A percentile compares a stretch with the other conserved stretches of the same genome.
Evolutionary conservation across 2,888 invertebrate genomes (phyloP).

Genomic region (Adineta ricciae): DNA sequence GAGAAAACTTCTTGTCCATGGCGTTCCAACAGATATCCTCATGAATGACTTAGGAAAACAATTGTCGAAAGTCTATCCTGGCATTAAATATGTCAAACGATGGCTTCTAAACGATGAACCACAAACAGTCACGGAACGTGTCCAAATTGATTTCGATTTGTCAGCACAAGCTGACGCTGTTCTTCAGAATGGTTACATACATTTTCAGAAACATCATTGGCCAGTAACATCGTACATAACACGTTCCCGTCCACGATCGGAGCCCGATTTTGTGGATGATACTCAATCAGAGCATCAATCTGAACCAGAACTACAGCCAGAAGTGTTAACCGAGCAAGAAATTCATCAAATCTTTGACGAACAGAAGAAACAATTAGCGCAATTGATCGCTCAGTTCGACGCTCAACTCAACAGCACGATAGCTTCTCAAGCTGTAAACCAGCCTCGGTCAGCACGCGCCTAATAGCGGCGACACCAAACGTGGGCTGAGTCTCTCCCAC

Average conservation of each 20-base stretch:
- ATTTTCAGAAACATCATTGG: not conserved
- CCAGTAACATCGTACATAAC: not conserved
- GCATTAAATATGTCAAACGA: not conserved
- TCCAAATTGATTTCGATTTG: not conserved
- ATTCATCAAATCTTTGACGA: not conserved
- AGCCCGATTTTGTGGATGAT: not conserved
- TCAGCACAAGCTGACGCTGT: not conserved
- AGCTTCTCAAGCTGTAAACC: too few species aligned
- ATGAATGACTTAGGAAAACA: not conserved
- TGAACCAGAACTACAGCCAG: too few species aligned
- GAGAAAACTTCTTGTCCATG: not conserved
- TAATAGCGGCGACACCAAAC: too few species aligned
- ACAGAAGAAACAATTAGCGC: too few species aligned
- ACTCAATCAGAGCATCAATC: not conserved
- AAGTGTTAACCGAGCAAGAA: not conserved
- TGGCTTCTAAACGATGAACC: not conserved
- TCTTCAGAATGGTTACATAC: not conserved
- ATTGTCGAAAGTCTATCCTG: not conserved
- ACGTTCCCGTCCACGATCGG: not conserved
- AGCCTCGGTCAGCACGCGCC: too few species aligned
- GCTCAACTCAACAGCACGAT: too few species aligned
- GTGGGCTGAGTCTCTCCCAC: too few species aligned
- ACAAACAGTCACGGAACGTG: not conserved
- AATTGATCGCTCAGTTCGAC: too few species aligned
- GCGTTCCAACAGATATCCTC: not conserved